A percentile compares a stretch with the other conserved stretches of the same genome.
Evolutionary conservation across 2,888 invertebrate species (phyloP).

Genomic region (Lysandra bellargus): DNA sequence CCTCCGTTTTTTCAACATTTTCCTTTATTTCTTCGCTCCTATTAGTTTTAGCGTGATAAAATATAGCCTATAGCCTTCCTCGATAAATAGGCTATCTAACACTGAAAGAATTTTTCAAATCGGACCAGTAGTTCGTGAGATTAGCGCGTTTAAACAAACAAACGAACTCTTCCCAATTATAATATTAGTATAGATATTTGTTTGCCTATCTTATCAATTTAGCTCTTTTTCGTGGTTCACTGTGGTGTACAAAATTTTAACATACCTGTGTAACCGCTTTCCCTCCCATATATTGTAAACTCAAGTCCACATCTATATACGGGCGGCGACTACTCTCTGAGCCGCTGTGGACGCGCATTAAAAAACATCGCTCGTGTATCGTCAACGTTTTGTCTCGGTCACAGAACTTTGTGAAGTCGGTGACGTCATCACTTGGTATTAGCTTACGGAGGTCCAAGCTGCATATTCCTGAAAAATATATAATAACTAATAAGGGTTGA

Average conservation of each 20-base stretch:
- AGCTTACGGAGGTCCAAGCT: constrained; percentile 77
- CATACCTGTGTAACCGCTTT: constrained; percentile 49
- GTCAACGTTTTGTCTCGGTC: constrained; percentile 58
- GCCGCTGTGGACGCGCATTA: constrained; percentile 55
- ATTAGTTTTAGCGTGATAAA: no score
- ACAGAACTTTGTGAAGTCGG: constrained; percentile 63
- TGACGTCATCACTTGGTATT: constrained; percentile 63
- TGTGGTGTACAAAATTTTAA: background rate
- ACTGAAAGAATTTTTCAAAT: no score
- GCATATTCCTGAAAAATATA: constrained; percentile 60
- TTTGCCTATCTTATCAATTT: no score
- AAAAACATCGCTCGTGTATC: constrained; percentile 68
- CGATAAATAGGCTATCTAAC: no score
- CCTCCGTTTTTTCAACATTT: no score
- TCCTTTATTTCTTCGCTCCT: no score
- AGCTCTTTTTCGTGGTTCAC: no score
- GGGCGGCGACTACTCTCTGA: constrained; percentile 51
- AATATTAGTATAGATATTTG: no score
- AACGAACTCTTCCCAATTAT: no score
- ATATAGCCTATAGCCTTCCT: no score
- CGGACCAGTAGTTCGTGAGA: no score
- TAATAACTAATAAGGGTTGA: background rate
- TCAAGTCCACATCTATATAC: constrained; percentile 75
- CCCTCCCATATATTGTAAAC: constrained; percentile 62
- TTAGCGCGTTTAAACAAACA: no score